Evolutionary conservation across 2,797 vertebrate species (phyloP).

Genomic region (Cheirogaleus major): DNA sequence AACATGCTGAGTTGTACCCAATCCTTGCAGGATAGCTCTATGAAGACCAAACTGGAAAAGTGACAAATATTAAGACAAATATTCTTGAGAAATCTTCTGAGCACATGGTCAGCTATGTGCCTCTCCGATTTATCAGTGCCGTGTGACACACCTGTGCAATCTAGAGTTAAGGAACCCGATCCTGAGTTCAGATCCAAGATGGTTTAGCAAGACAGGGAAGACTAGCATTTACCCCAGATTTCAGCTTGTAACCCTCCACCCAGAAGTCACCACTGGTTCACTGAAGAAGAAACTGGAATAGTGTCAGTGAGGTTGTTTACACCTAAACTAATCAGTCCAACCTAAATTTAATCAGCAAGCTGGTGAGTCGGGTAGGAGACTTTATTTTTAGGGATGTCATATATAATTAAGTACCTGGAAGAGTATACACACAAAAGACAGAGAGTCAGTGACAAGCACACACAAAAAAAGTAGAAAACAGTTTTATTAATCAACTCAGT

Average conservation of each 20-base stretch:
- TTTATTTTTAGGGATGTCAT: neutral
- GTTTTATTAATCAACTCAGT: neutral
- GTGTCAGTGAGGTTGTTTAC: neutral
- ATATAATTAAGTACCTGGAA: neutral
- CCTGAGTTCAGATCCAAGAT: neutral
- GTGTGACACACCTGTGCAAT: neutral
- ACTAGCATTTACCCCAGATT: neutral
- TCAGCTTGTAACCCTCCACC: neutral
- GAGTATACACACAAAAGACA: neutral
- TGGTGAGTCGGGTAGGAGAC: neutral
- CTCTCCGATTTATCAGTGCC: neutral
- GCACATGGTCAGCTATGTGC: neutral
- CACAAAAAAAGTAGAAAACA: neutral
- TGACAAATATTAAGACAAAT: neutral
- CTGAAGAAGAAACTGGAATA: neutral
- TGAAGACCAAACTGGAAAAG: neutral
- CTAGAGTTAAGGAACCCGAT: neutral
- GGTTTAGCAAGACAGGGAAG: neutral
- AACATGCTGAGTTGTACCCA: neutral
- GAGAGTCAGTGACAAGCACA: neutral
- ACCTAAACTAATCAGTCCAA: neutral
- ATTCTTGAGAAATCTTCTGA: neutral
- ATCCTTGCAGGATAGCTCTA: neutral
- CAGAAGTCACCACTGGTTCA: neutral
- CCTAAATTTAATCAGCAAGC: neutral